A percentile compares a stretch with the other conserved stretches of the same genome.
Conservation (phyloP, 2,888 invertebrate genomes). For the Eristalis intricaria region DNA sequence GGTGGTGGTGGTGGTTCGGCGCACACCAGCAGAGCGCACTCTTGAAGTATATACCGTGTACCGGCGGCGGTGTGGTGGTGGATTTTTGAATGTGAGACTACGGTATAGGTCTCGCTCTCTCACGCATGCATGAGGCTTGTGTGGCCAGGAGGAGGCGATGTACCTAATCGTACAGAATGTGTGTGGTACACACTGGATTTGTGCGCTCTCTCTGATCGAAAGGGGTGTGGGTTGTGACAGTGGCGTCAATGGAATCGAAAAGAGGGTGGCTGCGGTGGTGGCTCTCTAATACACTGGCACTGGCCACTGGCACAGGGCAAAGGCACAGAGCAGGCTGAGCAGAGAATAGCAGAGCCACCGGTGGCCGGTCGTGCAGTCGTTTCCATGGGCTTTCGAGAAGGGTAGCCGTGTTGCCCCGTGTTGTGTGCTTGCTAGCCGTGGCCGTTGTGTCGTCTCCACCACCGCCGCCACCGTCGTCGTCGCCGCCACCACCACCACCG, state of each 20-base stretch:
- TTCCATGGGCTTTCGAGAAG: slow-evolving; percentile 65
- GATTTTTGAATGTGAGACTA: background rate
- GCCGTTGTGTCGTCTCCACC: slow-evolving; percentile 20
- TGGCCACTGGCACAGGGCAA: slow-evolving; percentile 14
- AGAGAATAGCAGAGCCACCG: slow-evolving; percentile 50
- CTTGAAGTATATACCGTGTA: slow-evolving; percentile 30
- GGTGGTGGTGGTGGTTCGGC: slow-evolving; percentile 47
- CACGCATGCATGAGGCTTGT: slow-evolving; percentile 56
- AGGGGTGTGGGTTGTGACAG: slow-evolving; percentile 71
- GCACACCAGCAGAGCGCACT: slow-evolving; percentile 25
- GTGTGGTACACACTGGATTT: slow-evolving; percentile 29
- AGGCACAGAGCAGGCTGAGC: slow-evolving; percentile 43
- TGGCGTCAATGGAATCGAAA: slow-evolving; percentile 63
- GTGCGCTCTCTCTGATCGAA: slow-evolving; percentile 21
- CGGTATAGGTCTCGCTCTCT: slow-evolving; percentile 53
- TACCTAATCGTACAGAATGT: slow-evolving; percentile 25
- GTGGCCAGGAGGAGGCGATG: slow-evolving; percentile 41
- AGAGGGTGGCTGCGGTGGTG: slow-evolving; percentile 65
- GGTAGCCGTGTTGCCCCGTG: slow-evolving; percentile 48
- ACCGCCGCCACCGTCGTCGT: slow-evolving; percentile 21
- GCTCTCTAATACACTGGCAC: slow-evolving; percentile 23
- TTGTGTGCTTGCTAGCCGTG: slow-evolving; percentile 37
- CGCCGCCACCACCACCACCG: slow-evolving; percentile 19
- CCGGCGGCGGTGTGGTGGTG: slow-evolving; percentile 26
- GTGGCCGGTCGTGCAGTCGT: slow-evolving; percentile 68